phyloP scores from a whole-genome alignment of 1,140 invertebrate species.

The Cyclina sinensis region DNA sequence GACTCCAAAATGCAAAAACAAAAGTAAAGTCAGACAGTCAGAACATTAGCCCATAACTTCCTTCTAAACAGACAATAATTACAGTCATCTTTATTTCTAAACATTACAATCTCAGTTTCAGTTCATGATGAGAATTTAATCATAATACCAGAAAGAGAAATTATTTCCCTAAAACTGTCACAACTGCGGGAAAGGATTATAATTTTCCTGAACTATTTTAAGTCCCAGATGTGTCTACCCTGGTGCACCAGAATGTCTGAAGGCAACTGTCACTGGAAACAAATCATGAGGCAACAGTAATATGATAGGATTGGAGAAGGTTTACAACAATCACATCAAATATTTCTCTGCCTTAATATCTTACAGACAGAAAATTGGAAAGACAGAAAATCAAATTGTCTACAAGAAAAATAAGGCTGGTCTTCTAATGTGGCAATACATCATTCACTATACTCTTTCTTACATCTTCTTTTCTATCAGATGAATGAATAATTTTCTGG shows the following conservation, averaged over 20 bases:
- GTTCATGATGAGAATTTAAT: not conserved
- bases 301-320: not conserved
- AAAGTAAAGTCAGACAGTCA: too few species aligned
- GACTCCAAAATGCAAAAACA: too few species aligned
- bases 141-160: slow-evolving; percentile 17
- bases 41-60: too few species aligned
- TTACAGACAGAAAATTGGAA: not conserved
- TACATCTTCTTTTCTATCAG: too few species aligned
- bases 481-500: too few species aligned
- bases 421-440: too few species aligned
- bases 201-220: not conserved
- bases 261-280: not conserved
- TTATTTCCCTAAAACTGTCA: slow-evolving; percentile 19
- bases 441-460: too few species aligned
- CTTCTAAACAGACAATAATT: not conserved
- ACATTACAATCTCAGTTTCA: not conserved
- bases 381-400: too few species aligned
- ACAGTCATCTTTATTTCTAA: not conserved
- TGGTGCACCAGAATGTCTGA: slow-evolving; percentile 10
- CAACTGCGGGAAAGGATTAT: not conserved
- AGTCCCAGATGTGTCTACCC: slow-evolving; percentile 1
- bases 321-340: not conserved
- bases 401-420: too few species aligned
- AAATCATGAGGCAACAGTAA: not conserved
- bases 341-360: not conserved